A percentile compares a stretch with the other conserved stretches of the same genome.
Conservation (phyloP, 2,888 invertebrate species). For the Baronia brevicornis region DNA sequence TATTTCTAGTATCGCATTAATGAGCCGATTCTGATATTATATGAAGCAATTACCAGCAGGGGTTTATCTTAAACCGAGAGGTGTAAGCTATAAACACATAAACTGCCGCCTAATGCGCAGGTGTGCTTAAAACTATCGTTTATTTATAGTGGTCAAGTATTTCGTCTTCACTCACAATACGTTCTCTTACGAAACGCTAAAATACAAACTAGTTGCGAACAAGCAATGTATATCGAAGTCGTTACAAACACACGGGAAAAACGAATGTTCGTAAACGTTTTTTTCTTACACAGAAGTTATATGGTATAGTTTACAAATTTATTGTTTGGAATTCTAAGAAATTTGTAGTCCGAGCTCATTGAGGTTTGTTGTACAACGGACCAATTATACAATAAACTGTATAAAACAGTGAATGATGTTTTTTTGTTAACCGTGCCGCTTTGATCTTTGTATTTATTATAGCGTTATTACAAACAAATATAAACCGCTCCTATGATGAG, state of each 20-base stretch:
- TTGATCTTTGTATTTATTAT: constrained; percentile 6
- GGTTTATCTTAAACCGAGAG: constrained; percentile 51
- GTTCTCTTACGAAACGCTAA: no score
- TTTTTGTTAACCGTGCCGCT: constrained; percentile 13
- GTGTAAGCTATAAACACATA: constrained; percentile 69
- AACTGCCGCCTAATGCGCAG: constrained; percentile 53
- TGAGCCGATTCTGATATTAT: constrained; percentile 45
- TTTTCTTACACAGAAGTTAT: constrained; percentile 63
- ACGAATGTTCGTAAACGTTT: constrained; percentile 21
- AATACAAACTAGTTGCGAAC: constrained; percentile 1
- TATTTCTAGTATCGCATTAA: no score
- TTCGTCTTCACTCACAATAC: no score
- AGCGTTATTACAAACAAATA: constrained; percentile 1
- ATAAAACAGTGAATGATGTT: constrained; percentile 23
- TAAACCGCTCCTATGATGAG: no score
- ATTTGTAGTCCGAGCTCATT: constrained; percentile 49
- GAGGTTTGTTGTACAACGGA: constrained; percentile 48
- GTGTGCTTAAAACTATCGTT: constrained; percentile 40
- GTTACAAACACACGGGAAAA: constrained; percentile 4
- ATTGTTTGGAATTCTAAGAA: constrained; percentile 61
- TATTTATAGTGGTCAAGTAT: no score
- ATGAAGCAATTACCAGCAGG: constrained; percentile 63
- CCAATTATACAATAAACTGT: constrained; percentile 53
- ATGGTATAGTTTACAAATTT: constrained; percentile 70
- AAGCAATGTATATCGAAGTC: constrained; percentile 25